Percentiles rank a stretch among this genome's conserved stretches.
These are phyloP conservation scores for Cryptocephalus primarius DNA, from an alignment of 2,888 invertebrate species.

Conservation along the genomic window DNA sequence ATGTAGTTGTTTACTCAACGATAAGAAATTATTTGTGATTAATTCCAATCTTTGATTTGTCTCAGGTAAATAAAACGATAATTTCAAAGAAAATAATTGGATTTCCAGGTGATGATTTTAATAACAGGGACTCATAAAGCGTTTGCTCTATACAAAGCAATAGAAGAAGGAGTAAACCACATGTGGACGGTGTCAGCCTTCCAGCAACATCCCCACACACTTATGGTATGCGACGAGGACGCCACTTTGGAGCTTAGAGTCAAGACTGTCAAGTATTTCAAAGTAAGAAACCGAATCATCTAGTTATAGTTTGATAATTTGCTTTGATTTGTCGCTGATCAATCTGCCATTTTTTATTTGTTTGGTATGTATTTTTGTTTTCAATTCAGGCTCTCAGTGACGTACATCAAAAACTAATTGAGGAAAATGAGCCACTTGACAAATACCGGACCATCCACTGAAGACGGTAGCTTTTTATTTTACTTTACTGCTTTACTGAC, in stretches of 20 bases:
- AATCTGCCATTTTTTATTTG: no score
- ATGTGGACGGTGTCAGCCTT: slow-evolving; percentile 99
- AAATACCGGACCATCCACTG: slow-evolving; percentile 34
- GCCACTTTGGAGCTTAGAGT: slow-evolving; percentile 94
- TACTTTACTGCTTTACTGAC: neutral
- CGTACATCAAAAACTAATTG: slow-evolving; percentile 75
- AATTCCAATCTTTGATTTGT: no score
- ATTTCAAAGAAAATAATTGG: neutral
- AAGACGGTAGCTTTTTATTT: slow-evolving; percentile 3
- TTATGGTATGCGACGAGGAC: slow-evolving; percentile 95
- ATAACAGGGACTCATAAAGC: slow-evolving; percentile 96
- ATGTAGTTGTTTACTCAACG: no score
- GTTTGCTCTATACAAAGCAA: slow-evolving; percentile 92
- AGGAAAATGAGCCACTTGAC: slow-evolving; percentile 40
- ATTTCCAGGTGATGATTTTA: slow-evolving; percentile 78
- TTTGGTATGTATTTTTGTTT: neutral
- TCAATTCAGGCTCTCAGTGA: slow-evolving; percentile 63
- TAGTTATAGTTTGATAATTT: no score
- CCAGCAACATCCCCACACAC: slow-evolving; percentile 85
- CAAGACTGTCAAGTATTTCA: slow-evolving; percentile 98
- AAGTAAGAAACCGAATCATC: slow-evolving; percentile 13
- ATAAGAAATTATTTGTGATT: no score
- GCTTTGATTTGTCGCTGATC: no score
- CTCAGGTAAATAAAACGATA: no score
- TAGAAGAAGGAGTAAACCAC: slow-evolving; percentile 97